Evolutionary conservation across 2,888 invertebrate species (phyloP), one percentile per base, ranked within the genome.

Genomic region (Leptopilina drosophilae): DNA sequence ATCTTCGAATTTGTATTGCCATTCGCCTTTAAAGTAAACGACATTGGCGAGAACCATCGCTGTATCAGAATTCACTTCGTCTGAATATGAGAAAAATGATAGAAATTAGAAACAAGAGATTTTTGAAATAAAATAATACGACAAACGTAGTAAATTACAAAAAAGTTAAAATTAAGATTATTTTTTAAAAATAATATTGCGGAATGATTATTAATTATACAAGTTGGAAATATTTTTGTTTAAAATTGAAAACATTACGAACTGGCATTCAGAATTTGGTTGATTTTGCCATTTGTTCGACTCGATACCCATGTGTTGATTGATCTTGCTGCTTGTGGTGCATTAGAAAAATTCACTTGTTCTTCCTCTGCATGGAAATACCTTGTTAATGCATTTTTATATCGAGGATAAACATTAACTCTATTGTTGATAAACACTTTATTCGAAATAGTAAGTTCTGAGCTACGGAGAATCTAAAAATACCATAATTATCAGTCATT

Each of bases 1-100:
- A 87, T 92, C 87, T 20, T 95, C 89, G 87, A 98, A 98, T 20
- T 15, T 62, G n/a, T 62, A 9, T 8, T 15, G 2, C 62, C 62
- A 62, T 62, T 62, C 15, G 1, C 84, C 96, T 93, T 97, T 97
- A 92, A 98, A 97, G 89, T 97, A 97, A 14, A 97, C 94, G 0
- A 97, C 97, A 89, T 97, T 98, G 3, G 97, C 94, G 6, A 97
- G 93, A 3, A 97, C 95, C 78, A 96, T 91, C 75, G 95, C 93
- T 0, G 96, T 96, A 0, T 91, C 87, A 0, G 78, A 77, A 87
- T 92, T 87, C 0, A 97, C 87, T 86, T 93, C 92, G 82, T 93
- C 94, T 92, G 83, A 76, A 80, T 85, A 14, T 26, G 33, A 64
- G 9, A 11, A 8, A 26, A 64, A 64, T 1, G 15, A 33, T 64